These are phyloP conservation scores for Drosophila paramelanica DNA, from an alignment of 2,888 invertebrate genomes.

Conservation along the genomic window DNA sequence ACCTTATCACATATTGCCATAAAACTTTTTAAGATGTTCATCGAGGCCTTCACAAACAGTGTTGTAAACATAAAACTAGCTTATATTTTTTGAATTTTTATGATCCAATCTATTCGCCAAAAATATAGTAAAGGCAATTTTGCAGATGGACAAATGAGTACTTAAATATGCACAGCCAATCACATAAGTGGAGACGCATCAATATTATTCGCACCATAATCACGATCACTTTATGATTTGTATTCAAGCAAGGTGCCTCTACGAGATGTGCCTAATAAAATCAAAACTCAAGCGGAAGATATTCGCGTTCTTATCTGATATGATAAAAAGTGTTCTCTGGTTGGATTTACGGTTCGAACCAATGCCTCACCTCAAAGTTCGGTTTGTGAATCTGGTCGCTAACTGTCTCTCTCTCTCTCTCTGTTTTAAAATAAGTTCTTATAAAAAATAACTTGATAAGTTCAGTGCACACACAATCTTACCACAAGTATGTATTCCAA, in stretches of 20 bases:
- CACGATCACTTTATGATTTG: conserved; percentile 37
- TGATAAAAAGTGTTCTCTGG: not conserved
- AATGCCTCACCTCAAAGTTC: too few relatives aligned
- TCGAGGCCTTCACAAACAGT: not conserved
- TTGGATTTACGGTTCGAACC: not conserved
- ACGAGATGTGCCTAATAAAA: not conserved
- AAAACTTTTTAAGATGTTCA: conserved; percentile 14
- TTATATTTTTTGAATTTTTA: too few relatives aligned
- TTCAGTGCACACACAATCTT: not conserved
- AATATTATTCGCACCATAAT: conserved; percentile 26
- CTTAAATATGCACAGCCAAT: conserved; percentile 9
- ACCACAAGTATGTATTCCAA: not conserved
- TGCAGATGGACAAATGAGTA: not conserved
- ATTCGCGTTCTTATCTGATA: conserved; percentile 11
- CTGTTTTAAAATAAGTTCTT: too few relatives aligned
- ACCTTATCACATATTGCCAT: conserved; percentile 31
- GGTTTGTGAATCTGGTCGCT: too few relatives aligned
- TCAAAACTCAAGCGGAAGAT: conserved; percentile 7
- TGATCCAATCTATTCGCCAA: not conserved
- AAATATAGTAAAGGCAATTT: not conserved
- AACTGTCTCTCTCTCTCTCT: too few relatives aligned
- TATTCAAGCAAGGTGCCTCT: conserved; percentile 30
- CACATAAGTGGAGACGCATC: conserved; percentile 4
- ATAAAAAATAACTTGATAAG: too few relatives aligned
- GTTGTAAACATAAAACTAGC: too few relatives aligned